Evolutionary conservation across 2,797 vertebrate genomes (phyloP).

Genomic region (Saxicola maurus): DNA sequence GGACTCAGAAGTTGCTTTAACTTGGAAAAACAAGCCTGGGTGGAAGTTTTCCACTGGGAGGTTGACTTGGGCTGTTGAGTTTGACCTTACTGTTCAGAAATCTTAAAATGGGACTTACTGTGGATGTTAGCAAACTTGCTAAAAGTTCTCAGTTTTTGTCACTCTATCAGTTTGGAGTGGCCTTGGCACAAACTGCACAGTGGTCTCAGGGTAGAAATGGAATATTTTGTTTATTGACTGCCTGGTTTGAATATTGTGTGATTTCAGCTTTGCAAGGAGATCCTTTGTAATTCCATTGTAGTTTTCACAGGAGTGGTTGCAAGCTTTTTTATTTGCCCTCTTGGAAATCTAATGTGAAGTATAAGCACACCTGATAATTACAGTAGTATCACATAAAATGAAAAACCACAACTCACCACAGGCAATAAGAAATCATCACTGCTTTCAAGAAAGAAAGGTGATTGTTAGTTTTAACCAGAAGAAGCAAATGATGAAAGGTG

Average conservation of each 20-base stretch:
- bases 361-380: neutral
- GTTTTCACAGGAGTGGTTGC: neutral
- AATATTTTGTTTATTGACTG: neutral
- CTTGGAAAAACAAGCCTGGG: neutral
- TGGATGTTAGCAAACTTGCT: neutral
- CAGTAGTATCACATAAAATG: neutral
- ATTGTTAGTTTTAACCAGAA: neutral
- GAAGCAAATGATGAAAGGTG: neutral
- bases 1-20: neutral
- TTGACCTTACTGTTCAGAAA: neutral
- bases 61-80: neutral
- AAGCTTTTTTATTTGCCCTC: no score
- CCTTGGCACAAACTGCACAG: neutral
- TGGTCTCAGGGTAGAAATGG: neutral
- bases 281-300: neutral
- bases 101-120: neutral
- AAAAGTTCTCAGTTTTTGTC: neutral
- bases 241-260: accelerated
- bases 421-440: neutral
- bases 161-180: neutral
- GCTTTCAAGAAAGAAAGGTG: neutral
- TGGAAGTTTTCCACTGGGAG: neutral
- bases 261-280: neutral
- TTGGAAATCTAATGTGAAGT: neutral
- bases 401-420: neutral